Conservation (phyloP, 2,113 vertebrate species). For the Seriola aureovittata region DNA sequence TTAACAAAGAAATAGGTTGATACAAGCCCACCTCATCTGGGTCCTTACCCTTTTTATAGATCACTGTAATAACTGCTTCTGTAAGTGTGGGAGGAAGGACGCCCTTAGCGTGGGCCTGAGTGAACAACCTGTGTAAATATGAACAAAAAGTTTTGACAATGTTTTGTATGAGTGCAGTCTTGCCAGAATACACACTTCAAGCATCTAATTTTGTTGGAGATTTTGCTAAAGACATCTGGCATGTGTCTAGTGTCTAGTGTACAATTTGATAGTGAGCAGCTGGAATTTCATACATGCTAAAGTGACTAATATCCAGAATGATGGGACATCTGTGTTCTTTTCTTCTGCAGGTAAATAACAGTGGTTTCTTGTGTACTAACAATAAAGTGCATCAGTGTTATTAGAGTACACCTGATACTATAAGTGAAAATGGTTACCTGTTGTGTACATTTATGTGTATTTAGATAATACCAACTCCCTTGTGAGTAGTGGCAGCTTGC, state of each 20-base stretch:
- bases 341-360: neutral
- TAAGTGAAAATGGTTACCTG: neutral
- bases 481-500: neutral
- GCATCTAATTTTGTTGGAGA: neutral
- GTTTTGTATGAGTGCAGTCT: neutral
- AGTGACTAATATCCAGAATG: neutral
- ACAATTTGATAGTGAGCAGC: constrained; percentile 3
- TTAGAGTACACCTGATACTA: neutral
- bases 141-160: constrained; percentile 6
- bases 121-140: no score
- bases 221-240: constrained; percentile 9
- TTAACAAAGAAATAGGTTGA: no score
- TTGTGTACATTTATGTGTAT: neutral
- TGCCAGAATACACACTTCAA: neutral
- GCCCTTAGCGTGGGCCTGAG: no score
- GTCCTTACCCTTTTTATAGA: no score
- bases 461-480: neutral
- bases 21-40: no score
- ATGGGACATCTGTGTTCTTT: neutral
- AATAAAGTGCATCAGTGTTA: constrained; percentile 4
- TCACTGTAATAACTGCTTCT: no score
- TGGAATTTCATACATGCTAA: constrained; percentile 2
- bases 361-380: neutral
- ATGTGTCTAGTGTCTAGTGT: neutral
- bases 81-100: no score